Conservation (phyloP, 2,113 vertebrate species). For the Halcyon malimbica region DNA sequence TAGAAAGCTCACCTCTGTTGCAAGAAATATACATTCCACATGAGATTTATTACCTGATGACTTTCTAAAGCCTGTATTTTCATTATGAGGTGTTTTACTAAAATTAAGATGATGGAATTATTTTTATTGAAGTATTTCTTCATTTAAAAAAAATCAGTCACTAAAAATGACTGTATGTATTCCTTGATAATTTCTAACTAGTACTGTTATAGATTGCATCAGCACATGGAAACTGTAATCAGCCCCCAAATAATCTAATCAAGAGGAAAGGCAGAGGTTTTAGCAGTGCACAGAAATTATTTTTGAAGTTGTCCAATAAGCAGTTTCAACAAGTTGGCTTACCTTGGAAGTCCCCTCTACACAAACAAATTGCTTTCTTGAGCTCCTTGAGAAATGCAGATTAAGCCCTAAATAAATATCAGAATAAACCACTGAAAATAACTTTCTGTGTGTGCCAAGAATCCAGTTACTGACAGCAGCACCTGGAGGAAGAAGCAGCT, state of each 20-base stretch:
- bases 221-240: neutral
- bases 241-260: neutral
- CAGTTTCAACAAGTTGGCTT: neutral
- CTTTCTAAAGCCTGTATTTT: neutral
- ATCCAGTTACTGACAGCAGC: neutral
- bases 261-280: neutral
- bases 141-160: neutral
- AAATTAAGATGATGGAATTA: neutral
- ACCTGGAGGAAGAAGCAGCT: constrained; percentile 45
- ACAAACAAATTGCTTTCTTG: neutral
- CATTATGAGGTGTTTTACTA: neutral
- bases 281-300: neutral
- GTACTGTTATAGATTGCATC: neutral
- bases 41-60: neutral
- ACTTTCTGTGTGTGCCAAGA: neutral
- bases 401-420: neutral
- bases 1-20: neutral
- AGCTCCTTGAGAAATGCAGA: neutral
- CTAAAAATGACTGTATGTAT: neutral
- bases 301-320: neutral
- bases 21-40: neutral
- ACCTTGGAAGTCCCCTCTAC: neutral
- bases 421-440: neutral
- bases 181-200: neutral
- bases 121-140: neutral